Evolutionary conservation across 2,797 vertebrate species (phyloP), one percentile per base, ranked within the genome.

Genomic region (Tinamus major): DNA sequence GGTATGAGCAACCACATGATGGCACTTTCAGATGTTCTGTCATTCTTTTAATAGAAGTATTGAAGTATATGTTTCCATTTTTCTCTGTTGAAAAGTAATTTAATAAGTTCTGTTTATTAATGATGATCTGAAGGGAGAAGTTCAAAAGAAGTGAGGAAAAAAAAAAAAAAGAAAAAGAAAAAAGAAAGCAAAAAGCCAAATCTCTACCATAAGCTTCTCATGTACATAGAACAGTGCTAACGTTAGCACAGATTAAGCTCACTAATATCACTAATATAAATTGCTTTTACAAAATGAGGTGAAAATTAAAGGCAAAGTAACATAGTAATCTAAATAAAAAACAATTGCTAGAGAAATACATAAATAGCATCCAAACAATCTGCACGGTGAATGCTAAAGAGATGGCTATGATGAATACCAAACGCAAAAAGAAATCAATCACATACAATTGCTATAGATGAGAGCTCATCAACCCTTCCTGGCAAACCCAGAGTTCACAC

Each of bases 281-380:
- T n/a, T 59, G 58, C 68, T 91, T 81, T 16, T 11, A 70, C 65
- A 91, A 79, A 90, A 63, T 37, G 61, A 89, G 31, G 56, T 80
- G 79, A 83, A 91, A 89, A 93, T 86, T 77, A 82, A 90, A 95
- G 83, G 71, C 77, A 58, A 93, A 87, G 59, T 72, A 76, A n/a
- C 78, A 39, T 23, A 61, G 68, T n/a, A 71, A 69, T 86, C 69
- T 62, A 67, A 75, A 33, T 27, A 16, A 70, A 79, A 78, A 86
- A 70, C 24, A 78, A 72, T 33, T 84, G 39, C 79, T 75, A 79
- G 56, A 31, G 10, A 89, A 91, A 69, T 23, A 68, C 65, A 77
- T 51, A 89, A 94, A 92, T 51, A 86, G 55, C 58, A 79, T 17
- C 48, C 53, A 72, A 79, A 85, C 49, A 9, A 1, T 1, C 13